Base-by-base conservation (phyloP, 2,113 vertebrate species). In the Rhinichthys klamathensis region DNA sequence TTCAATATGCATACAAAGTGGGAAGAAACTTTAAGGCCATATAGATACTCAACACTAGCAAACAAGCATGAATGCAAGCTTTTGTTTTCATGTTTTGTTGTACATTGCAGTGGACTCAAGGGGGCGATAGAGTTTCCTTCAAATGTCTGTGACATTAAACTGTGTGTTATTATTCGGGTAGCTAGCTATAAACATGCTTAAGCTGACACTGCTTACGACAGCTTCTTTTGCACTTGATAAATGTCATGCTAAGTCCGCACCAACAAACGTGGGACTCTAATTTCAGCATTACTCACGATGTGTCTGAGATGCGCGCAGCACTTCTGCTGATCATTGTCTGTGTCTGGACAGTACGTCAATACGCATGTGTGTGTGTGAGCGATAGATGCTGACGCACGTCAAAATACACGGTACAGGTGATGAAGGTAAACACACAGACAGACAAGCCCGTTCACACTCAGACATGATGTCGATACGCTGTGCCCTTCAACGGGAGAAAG, bases 351-450 rank as follows among this genome's bases (percentile, higher is more conserved):
- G 83, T 30, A 84, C 32, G 41, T 46, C 73, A 49, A 84, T 78
- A 78, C 9, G 63, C 25, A 18, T 41, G 73, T 61, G 49, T 77
- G 85, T 23, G 25, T 70, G 60, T 44, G 82, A 49, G 67, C 3
- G 27, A 58, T 16, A 25, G 69, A 82, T 12, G 27, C 6, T 41
- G 84, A 35, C 16, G 27, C 13, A 38, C 10, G 56, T 80, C 65
- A 46, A 83, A 83, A 74, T 46, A 25, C 54, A 30, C 1, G n/a
- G 49, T 32, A n/a, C 75, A 67, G 41, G 76, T 61, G 77, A 83
- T 83, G 54, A 83, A 41, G 35, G 69, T 84, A 75, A 88, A 80
- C 65, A 56, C 44, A 75, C 46, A 32, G 54, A 32, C 60, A 82
- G 70, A 76, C 80, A 38, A 41, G 27, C 27, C 13, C 23, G 44